These are phyloP conservation scores for Macrosoma leucophasiata DNA, from an alignment of 2,888 invertebrate species.

Conservation along the genomic window DNA sequence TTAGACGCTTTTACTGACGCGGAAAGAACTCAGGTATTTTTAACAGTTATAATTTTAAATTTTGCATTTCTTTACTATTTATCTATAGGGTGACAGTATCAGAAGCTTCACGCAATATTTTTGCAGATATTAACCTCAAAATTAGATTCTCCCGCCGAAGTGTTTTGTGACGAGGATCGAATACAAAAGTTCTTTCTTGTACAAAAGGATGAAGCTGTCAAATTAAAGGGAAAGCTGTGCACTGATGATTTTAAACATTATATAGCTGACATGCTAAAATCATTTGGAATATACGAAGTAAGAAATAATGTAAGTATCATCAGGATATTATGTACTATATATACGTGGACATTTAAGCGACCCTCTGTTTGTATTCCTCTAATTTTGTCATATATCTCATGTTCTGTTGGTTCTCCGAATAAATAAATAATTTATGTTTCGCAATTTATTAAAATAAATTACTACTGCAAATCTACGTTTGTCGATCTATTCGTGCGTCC, in stretches of 20 bases:
- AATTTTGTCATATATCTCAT: no score
- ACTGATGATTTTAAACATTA: conserved; percentile 56
- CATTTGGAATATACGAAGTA: conserved; percentile 60
- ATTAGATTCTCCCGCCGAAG: no score
- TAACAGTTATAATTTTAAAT: conserved; percentile 1
- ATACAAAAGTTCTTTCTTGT: conserved; percentile 50
- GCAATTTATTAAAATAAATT: background rate
- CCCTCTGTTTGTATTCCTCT: no score
- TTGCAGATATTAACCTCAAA: conserved; percentile 59
- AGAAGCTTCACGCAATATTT: background rate
- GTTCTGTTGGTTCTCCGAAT: no score
- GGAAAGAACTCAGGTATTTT: conserved; percentile 56
- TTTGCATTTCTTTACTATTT: background rate
- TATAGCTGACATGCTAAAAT: conserved; percentile 45
- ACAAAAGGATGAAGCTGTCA: conserved; percentile 37
- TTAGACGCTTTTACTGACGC: conserved; percentile 62
- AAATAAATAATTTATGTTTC: no score
- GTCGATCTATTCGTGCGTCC: no score
- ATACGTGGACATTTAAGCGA: no score
- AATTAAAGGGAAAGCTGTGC: conserved; percentile 48
- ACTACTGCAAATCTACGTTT: background rate
- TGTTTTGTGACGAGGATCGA: conserved; percentile 59
- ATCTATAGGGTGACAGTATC: background rate
- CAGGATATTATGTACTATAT: no score
- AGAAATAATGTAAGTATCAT: conserved; percentile 50